Conservation (phyloP, 2,888 invertebrate genomes). For the Spilosoma lubricipeda region DNA sequence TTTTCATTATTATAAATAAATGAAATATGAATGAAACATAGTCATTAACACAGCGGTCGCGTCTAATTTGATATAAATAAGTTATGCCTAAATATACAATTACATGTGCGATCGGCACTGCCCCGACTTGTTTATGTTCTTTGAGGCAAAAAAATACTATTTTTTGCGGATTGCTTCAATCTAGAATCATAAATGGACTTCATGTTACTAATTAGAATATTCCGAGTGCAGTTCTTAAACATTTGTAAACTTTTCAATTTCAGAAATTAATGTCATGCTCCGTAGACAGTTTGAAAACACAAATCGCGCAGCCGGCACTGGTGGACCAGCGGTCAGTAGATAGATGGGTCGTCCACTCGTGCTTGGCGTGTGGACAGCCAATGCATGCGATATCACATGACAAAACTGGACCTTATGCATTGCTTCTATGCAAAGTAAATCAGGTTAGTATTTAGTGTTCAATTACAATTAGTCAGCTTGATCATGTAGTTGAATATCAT, state of each 20-base stretch:
- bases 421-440: slow-evolving; percentile 85
- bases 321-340: slow-evolving; percentile 85
- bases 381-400: slow-evolving; percentile 88
- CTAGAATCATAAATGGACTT: background rate
- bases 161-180: slow-evolving; percentile 8
- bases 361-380: slow-evolving; percentile 88
- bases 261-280: slow-evolving; percentile 85
- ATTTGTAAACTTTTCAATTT: slow-evolving; percentile 36
- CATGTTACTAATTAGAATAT: background rate
- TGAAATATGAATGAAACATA: slow-evolving; percentile 37
- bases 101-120: slow-evolving; percentile 55
- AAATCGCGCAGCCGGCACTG: slow-evolving; percentile 86
- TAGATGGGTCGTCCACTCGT: slow-evolving; percentile 87
- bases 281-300: slow-evolving; percentile 80
- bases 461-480: slow-evolving; percentile 24
- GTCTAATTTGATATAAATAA: slow-evolving; percentile 28
- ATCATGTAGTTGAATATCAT: background rate
- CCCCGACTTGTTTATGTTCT: slow-evolving; percentile 50
- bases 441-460: slow-evolving; percentile 80
- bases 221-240: background rate
- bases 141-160: slow-evolving; percentile 19
- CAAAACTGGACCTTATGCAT: slow-evolving; percentile 71
- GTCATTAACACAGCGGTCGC: slow-evolving; percentile 19
- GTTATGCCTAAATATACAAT: slow-evolving; percentile 27
- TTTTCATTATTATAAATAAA: slow-evolving; percentile 49